Base-by-base conservation (phyloP, 1,140 invertebrate species). In the Drosophila sp. region DNA sequence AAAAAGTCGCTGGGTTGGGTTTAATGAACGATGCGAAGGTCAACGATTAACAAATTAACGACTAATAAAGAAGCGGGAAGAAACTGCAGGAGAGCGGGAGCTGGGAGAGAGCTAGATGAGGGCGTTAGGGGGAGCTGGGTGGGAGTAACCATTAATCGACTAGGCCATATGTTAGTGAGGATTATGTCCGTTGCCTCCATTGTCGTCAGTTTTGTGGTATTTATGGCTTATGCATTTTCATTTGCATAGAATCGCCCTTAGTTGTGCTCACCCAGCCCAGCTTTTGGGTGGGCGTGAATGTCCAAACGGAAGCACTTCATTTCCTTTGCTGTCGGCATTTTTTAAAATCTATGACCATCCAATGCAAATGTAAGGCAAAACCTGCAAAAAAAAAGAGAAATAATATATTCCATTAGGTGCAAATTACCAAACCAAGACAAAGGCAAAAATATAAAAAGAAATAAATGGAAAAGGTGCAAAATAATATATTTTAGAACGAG, bases 301-400 rank as follows among this genome's bases (percentile, higher is more conserved):
- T 66, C 62, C 41, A 38, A 60, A 69, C 71, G 86, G 86, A 90
- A 80, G 87, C 77, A 57, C 79, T 90, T 90, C 87, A 90, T 90
- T 90, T 90, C 86, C 86, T 76, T 11, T 47, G 68, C 79, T 90
- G 86, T 90, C 86, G 69, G 61, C 70, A 78, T 87, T 90, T 90
- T 90, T 83, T 87, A 58, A 90, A 90, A 90, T 90, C 77, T 90
- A 90, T 87, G 86, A 78, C 85, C 69, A 70, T 75, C 70, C 80
- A 84, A 89, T 89, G 84, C 80, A 87, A 87, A 50, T 50, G 44
- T 50, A 50, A 50, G 44, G 44, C 44, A 7, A 50, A 50, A 87
- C 61, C 70, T 70, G 64, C 35, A 29, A 30, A 60, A 27, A 76
- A 35, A 33, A 33, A 29, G 40, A 61, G 32, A 4, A 33, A 23